Evolutionary conservation across 2,113 vertebrate species (phyloP).

Genomic region (Alaudala cheleensis): DNA sequence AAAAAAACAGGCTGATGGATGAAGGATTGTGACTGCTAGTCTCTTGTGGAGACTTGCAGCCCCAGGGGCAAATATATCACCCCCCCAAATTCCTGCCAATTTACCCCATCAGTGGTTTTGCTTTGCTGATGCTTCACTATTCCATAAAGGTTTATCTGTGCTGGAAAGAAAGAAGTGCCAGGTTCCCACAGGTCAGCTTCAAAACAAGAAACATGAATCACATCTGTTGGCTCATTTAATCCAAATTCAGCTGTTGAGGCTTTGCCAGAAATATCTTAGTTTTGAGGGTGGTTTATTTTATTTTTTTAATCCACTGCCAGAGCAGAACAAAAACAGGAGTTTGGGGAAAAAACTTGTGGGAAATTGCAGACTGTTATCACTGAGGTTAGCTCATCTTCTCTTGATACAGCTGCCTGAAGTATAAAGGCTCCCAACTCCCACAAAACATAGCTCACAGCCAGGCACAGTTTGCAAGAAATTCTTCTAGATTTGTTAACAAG

Average conservation of each 20-base stretch:
- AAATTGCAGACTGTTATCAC: background rate
- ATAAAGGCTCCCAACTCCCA: background rate
- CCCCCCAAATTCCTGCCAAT: background rate
- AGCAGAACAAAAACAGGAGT: background rate
- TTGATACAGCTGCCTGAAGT: background rate
- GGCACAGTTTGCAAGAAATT: background rate
- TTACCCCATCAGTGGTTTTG: background rate
- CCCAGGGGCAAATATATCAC: accelerated
- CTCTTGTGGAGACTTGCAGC: background rate
- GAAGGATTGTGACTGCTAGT: background rate
- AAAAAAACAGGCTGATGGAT: background rate
- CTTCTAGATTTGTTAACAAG: background rate
- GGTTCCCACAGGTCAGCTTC: background rate
- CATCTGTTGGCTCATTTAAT: background rate
- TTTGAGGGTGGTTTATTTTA: background rate
- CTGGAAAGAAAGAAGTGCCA: background rate
- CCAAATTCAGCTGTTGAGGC: background rate
- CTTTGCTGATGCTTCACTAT: background rate
- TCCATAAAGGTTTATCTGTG: background rate
- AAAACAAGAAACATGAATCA: background rate
- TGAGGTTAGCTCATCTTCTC: background rate
- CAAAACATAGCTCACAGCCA: background rate
- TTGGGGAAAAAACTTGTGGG: background rate
- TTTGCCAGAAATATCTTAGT: background rate
- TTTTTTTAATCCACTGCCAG: background rate